Base-by-base conservation (phyloP, 2,797 vertebrate species). In the Sebastes minor region DNA sequence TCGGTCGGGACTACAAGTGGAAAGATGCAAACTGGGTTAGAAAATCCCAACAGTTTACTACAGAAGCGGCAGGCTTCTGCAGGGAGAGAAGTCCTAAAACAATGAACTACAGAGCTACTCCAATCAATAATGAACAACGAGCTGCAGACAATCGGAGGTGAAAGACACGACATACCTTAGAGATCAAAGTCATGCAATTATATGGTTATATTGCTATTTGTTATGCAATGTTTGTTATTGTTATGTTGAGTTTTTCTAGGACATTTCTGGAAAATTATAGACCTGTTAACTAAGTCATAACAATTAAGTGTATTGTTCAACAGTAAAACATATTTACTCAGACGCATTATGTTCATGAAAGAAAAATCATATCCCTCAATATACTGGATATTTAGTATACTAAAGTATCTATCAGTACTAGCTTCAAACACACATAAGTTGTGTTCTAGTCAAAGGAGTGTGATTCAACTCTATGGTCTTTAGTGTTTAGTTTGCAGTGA, bases 1-100 rank as follows among this genome's bases (percentile, higher is more conserved):
- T 96, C 95, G 4, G 97, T 97, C 5, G 97, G 97, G 74, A 91
- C 93, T 14, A 76, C 95, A 94, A 76, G 11, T 20, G 49, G 33
- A 64, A 73, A 57, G 6, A 76, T 4, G 53, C 3, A 73, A 12
- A 38, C 7, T 18, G 20, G n/a, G 1, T 46, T 62, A 62, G 1
- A 57, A 70, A 73, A 71, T 25, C 38, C 67, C 38, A 42, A 22
- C 10, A 60, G 30, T n/a, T 83, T 30, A 38, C 25, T 55, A 38
- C 10, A 38, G 35, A 38, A 38, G 35, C 35, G 5, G 13, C 35
- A 38, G 35, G 20, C 22, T 6, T 64, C 18, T n/a, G 49, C 46
- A 16, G n/a, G 46, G 49, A 23, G 11, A 35, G 5, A 27, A 33
- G 23, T 25, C 65, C 38, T 13, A 13, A 14, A 57, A 27, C 8